These are phyloP conservation scores for Clusia tigrina DNA, from an alignment of 2,888 invertebrate genomes.

Conservation along the genomic window DNA sequence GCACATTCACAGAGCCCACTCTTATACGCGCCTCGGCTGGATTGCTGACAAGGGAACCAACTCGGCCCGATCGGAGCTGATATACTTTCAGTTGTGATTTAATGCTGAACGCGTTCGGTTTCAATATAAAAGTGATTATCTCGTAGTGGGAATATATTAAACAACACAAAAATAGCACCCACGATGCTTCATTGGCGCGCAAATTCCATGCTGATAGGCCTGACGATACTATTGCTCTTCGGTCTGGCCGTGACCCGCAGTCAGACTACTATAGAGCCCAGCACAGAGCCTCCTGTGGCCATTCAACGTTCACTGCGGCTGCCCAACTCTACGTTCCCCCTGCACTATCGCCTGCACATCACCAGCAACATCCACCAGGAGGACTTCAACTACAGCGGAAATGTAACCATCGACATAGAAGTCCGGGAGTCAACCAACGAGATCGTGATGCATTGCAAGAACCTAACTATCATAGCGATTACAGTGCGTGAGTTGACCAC, in stretches of 20 bases:
- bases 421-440: conserved; percentile 51
- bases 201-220: conserved; percentile 16
- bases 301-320: conserved; percentile 62
- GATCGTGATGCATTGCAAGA: conserved; percentile 58
- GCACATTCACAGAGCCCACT: neutral
- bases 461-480: conserved; percentile 46
- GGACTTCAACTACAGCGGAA: conserved; percentile 48
- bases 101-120: conserved; percentile 40
- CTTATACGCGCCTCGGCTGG: conserved; percentile 3
- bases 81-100: conserved; percentile 43
- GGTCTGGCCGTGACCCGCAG: conserved; percentile 2
- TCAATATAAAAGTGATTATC: too few relatives aligned
- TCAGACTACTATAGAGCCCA: neutral
- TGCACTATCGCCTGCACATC: conserved; percentile 66
- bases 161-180: too few relatives aligned
- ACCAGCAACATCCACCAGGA: conserved; percentile 51
- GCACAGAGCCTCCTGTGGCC: neutral
- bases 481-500: conserved; percentile 38
- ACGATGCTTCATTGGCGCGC: conserved; percentile 27
- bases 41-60: neutral
- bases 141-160: too few relatives aligned
- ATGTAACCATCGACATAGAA: conserved; percentile 55
- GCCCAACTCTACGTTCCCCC: conserved; percentile 68
- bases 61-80: neutral
- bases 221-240: conserved; percentile 28